phyloP scores from a whole-genome alignment of 2,797 vertebrate genomes.

The Darevskia mixta region DNA sequence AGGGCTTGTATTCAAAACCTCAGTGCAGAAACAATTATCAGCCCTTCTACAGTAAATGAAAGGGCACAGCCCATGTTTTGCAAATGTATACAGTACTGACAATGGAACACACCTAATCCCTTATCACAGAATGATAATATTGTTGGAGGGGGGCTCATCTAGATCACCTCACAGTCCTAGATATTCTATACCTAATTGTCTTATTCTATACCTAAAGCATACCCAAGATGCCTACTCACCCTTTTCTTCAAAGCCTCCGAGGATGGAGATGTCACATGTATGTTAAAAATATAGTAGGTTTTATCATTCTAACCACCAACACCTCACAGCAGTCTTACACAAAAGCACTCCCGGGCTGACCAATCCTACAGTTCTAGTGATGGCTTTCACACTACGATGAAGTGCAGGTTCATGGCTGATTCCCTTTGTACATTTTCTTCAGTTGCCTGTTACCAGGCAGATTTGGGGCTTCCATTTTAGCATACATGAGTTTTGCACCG shows the following conservation, averaged over 20 bases:
- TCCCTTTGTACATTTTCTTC: constrained; percentile 48
- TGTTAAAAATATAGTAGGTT: neutral
- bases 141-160: constrained; percentile 7
- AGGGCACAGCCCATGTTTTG: neutral
- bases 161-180: neutral
- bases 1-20: constrained; percentile 20
- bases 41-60: neutral
- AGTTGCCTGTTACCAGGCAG: constrained; percentile 53
- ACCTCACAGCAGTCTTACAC: neutral
- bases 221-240: constrained; percentile 21
- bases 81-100: neutral
- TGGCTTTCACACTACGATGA: constrained; percentile 31
- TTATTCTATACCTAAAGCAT: constrained; percentile 2
- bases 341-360: neutral
- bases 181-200: constrained; percentile 12
- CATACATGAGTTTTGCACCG: constrained; percentile 48
- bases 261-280: neutral
- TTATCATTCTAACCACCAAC: neutral
- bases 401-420: constrained; percentile 43
- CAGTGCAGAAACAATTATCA: constrained; percentile 1
- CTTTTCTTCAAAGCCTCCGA: neutral
- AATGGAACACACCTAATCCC: constrained; percentile 27
- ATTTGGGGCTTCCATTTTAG: constrained; percentile 49
- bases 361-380: constrained; percentile 16
- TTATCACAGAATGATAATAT: constrained; percentile 5